Base-by-base conservation (phyloP, 2,113 vertebrate species). In the Platycercus adscitus region DNA sequence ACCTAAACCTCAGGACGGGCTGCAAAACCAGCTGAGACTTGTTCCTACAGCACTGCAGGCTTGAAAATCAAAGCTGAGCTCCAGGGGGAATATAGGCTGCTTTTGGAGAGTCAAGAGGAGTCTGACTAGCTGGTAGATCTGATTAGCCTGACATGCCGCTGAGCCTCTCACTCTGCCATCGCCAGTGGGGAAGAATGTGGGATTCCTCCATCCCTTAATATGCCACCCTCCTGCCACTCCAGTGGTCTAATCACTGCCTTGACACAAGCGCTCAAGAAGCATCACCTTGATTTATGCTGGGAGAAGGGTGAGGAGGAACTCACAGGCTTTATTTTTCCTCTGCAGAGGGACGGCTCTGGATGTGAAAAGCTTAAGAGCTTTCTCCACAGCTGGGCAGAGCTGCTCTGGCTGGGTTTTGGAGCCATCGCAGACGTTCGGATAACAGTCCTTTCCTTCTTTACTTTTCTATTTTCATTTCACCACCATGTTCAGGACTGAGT, bases 391-490 rank as follows among this genome's bases (percentile, higher is more conserved):
- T 0, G 2, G 37, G 79, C 35, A 35, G 44, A 47, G 14, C 28
- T 64, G 18, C 33, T 75, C 29, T 0, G 1, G 44, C 60, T 87
- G 46, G 17, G 20, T 43, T 88, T 56, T 23, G 52, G 66, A 71
- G 55, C 39, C 69, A 39, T 29, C 0, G 0, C 15, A 64, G 86
- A 17, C 5, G 0, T 2, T 69, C 1, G 9, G 47, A 61, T 53
- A 4, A 2, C 81, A 63, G 24, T 43, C 26, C 41, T 70, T 58
- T 21, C 50, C 41, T 72, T 24, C 53, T 60, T 77, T n/a, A 25
- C 60, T 85, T 81, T 85, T 73, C 80, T 68, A 1, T 53, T 89
- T 72, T 84, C 29, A 31, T 85, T 89, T 92, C 77, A 25, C 65
- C 37, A 21, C 41, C 53, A 0, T 29, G 35, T 11, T 84, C 73